phyloP scores from a whole-genome alignment of 2,797 vertebrate species.

The Loris lydekkerianus region DNA sequence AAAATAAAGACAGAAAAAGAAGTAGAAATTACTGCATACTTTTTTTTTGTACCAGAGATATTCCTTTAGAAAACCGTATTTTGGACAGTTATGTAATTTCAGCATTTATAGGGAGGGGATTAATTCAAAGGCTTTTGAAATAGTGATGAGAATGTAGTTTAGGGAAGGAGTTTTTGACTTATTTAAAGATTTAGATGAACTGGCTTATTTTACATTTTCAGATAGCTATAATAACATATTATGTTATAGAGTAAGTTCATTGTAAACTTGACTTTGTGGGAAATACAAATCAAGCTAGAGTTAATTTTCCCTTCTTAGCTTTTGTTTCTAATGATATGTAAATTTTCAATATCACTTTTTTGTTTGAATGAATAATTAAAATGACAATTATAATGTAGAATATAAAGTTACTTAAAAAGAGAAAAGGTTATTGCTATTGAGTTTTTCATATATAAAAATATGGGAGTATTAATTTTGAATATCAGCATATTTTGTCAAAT shows the following conservation, averaged over 20 bases:
- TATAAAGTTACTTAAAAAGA: background rate
- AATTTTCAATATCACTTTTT: conserved; percentile 15
- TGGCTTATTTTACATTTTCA: conserved; percentile 38
- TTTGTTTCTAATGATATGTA: background rate
- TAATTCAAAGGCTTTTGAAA: background rate
- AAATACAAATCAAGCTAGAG: conserved; percentile 24
- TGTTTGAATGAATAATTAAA: background rate
- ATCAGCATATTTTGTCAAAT: background rate
- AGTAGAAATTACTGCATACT: background rate
- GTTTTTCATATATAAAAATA: background rate
- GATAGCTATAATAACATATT: background rate
- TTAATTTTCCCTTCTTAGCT: background rate
- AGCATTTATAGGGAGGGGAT: background rate
- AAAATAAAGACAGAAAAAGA: background rate
- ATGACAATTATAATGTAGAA: conserved; percentile 7
- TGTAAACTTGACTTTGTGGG: background rate
- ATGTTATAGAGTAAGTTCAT: background rate
- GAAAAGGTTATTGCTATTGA: background rate
- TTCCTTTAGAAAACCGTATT: background rate
- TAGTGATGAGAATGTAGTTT: background rate
- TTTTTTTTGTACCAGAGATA: background rate
- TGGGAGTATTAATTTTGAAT: conserved; percentile 11
- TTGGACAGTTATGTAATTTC: background rate
- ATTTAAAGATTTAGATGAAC: conserved; percentile 29
- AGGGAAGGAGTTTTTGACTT: background rate